Base-by-base conservation (phyloP, 2,797 vertebrate species). In the Sarcoramphus papa region DNA sequence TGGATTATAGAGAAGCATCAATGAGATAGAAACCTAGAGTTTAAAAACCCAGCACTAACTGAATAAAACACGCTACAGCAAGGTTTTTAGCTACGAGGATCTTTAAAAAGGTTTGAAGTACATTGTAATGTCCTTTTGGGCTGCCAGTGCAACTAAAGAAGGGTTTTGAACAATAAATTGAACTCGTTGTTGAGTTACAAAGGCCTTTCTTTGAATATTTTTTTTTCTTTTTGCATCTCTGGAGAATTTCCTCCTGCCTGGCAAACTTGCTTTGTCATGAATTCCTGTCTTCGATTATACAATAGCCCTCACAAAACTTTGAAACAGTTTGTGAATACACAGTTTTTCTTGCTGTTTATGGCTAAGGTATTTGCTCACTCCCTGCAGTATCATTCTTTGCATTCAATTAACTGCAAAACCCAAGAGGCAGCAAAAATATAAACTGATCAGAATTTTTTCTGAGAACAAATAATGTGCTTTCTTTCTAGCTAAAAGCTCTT, bases 321-420 rank as follows among this genome's bases (percentile, higher is more conserved):
- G 40, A 72, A 81, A 41, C 22, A 77, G 4, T 79, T 92, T 83
- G 48, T 85, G 75, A 85, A 56, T 76, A 47, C 30, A 79, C 25
- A 72, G 10, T 13, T 50, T 27, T 86, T 78, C 53, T 62, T 88
- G 45, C 87, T 88, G 30, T 83, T 85, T 48, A 14, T n/a, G 40
- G 24, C 51, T 65, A 50, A 68, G 35, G 31, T 63, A 85, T 94
- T 86, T 95, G 93, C 82, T 95, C 85, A 91, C 77, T 95, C 79
- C 69, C 22, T 65, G 18, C 31, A n/a, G 14, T 72, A 17, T 60
- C 75, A 59, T 77, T 92, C 72, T 92, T 90, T 78, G n/a, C 35
- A 81, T 95, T 92, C 64, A 78, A 17, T 84, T 88, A n/a, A 41
- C 69, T 91, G 54, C 59, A 63, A 90, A 95, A 72, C 13, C 6